Evolutionary conservation across 2,113 vertebrate species (phyloP).

Genomic region (Periophthalmus modestus): DNA sequence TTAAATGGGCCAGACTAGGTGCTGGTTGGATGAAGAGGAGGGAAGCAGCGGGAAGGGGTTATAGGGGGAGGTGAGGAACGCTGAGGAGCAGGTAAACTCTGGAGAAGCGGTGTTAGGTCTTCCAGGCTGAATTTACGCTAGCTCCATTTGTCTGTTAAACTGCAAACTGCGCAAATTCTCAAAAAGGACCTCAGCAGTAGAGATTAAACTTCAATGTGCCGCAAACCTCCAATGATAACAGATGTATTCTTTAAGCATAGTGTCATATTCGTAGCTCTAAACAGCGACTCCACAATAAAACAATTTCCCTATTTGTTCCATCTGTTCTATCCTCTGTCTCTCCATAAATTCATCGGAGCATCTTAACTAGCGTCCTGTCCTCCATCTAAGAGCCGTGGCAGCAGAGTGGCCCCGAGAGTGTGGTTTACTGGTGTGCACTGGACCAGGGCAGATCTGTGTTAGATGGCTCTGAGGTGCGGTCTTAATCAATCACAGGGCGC

Average conservation of each 20-base stretch:
- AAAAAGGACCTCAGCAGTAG: too few species aligned
- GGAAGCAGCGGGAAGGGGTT: too few species aligned
- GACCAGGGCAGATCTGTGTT: constrained; percentile 7
- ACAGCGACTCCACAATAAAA: not conserved
- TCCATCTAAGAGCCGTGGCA: constrained; percentile 2
- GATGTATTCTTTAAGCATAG: not conserved
- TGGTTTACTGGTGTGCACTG: not conserved
- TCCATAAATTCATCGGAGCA: not conserved
- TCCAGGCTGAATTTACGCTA: too few species aligned
- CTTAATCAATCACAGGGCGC: constrained; percentile 33
- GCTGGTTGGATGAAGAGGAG: too few species aligned
- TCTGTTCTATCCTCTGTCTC: not conserved
- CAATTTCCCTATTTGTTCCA: not conserved
- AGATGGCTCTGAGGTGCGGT: constrained; percentile 16
- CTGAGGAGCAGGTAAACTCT: too few species aligned
- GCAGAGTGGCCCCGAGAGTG: not conserved
- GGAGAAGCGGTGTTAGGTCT: too few species aligned
- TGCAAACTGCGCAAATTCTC: too few species aligned
- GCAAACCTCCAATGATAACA: too few species aligned
- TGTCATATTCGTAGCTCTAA: not conserved
- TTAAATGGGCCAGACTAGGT: too few species aligned
- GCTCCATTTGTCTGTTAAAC: too few species aligned
- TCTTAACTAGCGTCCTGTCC: not conserved
- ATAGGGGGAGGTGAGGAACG: too few species aligned
- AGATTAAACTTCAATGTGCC: too few species aligned